Percentiles rank a stretch among this genome's conserved stretches.
Conservation (phyloP, 2,888 invertebrate genomes). For the Epinotia brunnichana region DNA sequence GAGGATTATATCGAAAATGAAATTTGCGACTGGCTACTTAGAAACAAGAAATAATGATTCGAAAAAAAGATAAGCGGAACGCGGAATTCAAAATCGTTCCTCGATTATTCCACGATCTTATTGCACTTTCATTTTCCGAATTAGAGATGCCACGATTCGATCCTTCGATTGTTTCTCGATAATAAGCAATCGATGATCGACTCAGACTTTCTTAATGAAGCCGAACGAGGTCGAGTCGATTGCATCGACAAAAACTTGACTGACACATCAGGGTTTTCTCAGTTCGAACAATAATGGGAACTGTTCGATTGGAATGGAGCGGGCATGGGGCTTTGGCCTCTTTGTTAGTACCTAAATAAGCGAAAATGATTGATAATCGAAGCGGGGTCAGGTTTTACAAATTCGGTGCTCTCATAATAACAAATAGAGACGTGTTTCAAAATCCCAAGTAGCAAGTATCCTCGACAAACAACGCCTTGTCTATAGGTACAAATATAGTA, state of each 20-base stretch:
- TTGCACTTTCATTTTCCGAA: slow-evolving; percentile 40
- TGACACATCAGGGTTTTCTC: slow-evolving; percentile 57
- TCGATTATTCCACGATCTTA: slow-evolving; percentile 17
- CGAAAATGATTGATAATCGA: slow-evolving; percentile 7
- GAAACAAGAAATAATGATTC: neutral
- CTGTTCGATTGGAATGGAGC: slow-evolving; percentile 44
- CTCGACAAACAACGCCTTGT: neutral
- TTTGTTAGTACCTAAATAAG: slow-evolving; percentile 33
- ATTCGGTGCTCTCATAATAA: neutral
- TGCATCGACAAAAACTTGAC: slow-evolving; percentile 57
- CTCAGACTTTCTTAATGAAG: slow-evolving; percentile 56
- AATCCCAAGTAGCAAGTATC: neutral
- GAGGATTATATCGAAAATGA: neutral
- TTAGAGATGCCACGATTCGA: slow-evolving; percentile 40
- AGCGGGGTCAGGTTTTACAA: slow-evolving; percentile 9
- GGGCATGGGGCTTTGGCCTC: slow-evolving; percentile 34
- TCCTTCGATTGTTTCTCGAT: slow-evolving; percentile 40
- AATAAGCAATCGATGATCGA: slow-evolving; percentile 45
- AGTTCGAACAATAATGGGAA: slow-evolving; percentile 54
- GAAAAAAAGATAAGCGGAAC: slow-evolving; percentile 1
- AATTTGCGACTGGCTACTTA: neutral
- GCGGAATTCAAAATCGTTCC: slow-evolving; percentile 22
- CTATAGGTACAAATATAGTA: no score
- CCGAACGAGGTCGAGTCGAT: slow-evolving; percentile 57
- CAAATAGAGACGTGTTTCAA: neutral